Conservation (phyloP, 2,113 vertebrate species). For the Platycercus adscitus region DNA sequence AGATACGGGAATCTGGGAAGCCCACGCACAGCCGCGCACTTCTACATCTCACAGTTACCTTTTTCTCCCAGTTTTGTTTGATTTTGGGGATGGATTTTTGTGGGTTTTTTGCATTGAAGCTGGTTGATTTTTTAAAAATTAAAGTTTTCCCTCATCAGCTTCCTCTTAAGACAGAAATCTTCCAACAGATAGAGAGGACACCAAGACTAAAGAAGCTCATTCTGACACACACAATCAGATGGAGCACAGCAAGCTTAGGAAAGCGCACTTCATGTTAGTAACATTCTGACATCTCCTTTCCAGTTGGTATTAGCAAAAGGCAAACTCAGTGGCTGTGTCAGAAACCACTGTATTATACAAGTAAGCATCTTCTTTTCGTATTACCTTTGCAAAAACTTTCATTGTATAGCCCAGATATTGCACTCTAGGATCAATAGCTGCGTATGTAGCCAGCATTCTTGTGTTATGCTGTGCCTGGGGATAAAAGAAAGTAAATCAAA, state of each 20-base stretch:
- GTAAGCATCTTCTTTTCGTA: background rate
- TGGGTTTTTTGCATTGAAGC: background rate
- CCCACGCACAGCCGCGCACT: background rate
- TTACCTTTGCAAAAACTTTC: conserved; percentile 99
- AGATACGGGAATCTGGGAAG: background rate
- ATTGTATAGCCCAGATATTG: conserved; percentile 96
- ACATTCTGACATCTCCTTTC: background rate
- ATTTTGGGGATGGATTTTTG: background rate
- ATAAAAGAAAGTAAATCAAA: background rate
- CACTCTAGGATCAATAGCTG: conserved; percentile 93
- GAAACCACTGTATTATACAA: background rate
- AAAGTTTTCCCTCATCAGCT: background rate
- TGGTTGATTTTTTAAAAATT: background rate
- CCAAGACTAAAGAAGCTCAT: background rate
- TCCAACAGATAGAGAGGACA: background rate
- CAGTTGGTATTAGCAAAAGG: background rate
- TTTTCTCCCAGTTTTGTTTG: background rate
- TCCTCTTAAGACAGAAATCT: background rate
- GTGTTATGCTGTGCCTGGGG: conserved; percentile 95
- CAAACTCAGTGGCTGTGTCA: background rate
- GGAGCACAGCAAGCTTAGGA: background rate
- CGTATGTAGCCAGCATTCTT: conserved; percentile 95
- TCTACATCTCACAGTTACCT: background rate
- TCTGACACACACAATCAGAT: background rate
- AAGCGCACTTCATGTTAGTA: background rate